Evolutionary conservation across 64 coral and sea anemone species (phyloP).

Genomic region (Actinia tenebrosa): DNA sequence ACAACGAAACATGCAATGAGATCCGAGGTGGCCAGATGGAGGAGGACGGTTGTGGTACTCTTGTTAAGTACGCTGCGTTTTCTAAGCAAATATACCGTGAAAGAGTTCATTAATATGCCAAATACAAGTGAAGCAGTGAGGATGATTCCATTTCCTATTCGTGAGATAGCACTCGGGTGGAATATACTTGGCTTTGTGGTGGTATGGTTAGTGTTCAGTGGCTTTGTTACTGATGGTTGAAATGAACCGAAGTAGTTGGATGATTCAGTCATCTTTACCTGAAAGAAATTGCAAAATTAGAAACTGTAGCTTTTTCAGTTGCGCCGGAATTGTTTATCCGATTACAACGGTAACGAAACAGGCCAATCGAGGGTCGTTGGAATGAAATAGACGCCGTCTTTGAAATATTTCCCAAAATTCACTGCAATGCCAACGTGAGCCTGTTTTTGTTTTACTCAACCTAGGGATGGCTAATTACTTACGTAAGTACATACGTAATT

Average conservation of each 20-base stretch:
- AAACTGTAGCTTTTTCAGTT: too few relatives aligned
- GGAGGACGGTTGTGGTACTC: not conserved
- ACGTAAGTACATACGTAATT: too few relatives aligned
- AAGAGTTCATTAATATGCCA: not conserved
- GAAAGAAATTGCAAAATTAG: not conserved
- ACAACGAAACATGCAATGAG: not conserved
- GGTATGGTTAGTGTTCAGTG: not conserved
- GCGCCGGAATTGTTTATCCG: too few relatives aligned
- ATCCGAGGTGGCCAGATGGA: not conserved
- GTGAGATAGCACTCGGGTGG: not conserved
- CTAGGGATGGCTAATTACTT: too few relatives aligned
- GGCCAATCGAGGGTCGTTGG: too few relatives aligned
- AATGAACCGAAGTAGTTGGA: not conserved
- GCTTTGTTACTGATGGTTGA: not conserved
- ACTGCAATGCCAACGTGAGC: too few relatives aligned
- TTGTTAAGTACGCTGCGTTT: not conserved
- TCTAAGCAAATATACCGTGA: not conserved
- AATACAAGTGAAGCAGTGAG: not conserved
- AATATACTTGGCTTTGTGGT: not conserved
- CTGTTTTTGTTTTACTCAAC: too few relatives aligned
- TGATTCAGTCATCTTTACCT: not conserved
- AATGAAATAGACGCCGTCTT: too few relatives aligned
- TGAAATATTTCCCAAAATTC: too few relatives aligned
- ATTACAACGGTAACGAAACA: too few relatives aligned
- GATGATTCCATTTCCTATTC: not conserved